These are phyloP conservation scores for Scortum barcoo DNA, from an alignment of 2,113 vertebrate genomes.

Conservation along the genomic window DNA sequence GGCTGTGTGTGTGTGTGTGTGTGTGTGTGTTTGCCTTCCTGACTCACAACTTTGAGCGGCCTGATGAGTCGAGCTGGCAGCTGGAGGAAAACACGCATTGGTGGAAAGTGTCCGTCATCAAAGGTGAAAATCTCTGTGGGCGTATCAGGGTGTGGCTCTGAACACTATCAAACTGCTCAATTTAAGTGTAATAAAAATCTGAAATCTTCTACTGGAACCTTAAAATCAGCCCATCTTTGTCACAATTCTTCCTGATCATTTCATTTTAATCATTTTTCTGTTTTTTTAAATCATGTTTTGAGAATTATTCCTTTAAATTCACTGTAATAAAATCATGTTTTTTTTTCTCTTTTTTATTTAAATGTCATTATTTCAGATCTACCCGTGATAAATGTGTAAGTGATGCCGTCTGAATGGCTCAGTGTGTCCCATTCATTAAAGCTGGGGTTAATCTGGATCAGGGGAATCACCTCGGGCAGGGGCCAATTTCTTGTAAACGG, in stretches of 20 bases:
- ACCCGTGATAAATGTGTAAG: background rate
- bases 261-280: background rate
- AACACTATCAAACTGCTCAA: background rate
- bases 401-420: background rate
- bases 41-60: background rate
- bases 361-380: background rate
- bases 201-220: background rate
- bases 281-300: background rate
- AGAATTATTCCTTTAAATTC: background rate
- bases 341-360: too few relatives aligned
- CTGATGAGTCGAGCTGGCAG: background rate
- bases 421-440: too few relatives aligned
- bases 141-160: constrained; percentile 7
- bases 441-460: background rate
- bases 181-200: background rate
- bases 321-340: background rate
- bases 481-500: constrained; percentile 71
- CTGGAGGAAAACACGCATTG: background rate
- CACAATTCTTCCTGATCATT: background rate
- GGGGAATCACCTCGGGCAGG: background rate
- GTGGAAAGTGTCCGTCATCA: constrained; percentile 4
- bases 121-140: background rate
- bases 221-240: background rate
- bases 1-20: too few relatives aligned
- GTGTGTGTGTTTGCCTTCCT: too few relatives aligned